A percentile compares a stretch with the other conserved stretches of the same genome.
Conservation (phyloP, 2,113 vertebrate species). For the Oreochromis niloticus region DNA sequence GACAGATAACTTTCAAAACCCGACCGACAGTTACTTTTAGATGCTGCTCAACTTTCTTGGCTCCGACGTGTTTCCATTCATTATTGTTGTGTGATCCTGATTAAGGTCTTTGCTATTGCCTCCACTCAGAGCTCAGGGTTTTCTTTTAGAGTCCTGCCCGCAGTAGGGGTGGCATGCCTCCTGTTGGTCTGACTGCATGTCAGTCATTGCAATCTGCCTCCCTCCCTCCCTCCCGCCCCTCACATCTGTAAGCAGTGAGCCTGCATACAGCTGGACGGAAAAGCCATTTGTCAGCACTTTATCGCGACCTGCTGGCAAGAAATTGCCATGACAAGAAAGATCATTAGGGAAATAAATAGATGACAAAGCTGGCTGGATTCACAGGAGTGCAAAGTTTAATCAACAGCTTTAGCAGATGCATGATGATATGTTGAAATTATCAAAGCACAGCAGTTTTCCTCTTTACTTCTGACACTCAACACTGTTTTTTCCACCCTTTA, state of each 20-base stretch:
- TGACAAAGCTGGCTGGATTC: background rate
- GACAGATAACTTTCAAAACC: slow-evolving; percentile 17
- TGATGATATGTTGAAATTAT: slow-evolving; percentile 33
- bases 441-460: slow-evolving; percentile 26
- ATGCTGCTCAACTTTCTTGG: slow-evolving; percentile 59
- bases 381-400: slow-evolving; percentile 73
- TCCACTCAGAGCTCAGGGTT: slow-evolving; percentile 51
- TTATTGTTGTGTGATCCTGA: slow-evolving; percentile 68
- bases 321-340: background rate
- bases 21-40: slow-evolving; percentile 25
- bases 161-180: background rate
- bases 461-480: background rate
- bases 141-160: slow-evolving; percentile 38
- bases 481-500: background rate
- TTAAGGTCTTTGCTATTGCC: slow-evolving; percentile 38
- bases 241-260: slow-evolving; percentile 45
- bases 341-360: background rate
- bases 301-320: slow-evolving; percentile 20
- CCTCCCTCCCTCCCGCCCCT: background rate
- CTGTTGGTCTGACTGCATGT: slow-evolving; percentile 13
- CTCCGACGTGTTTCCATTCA: slow-evolving; percentile 71
- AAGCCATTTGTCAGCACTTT: background rate
- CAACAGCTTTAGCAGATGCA: slow-evolving; percentile 43
- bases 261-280: slow-evolving; percentile 10
- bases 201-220: background rate